Evolutionary conservation across 2,888 invertebrate genomes (phyloP), one percentile per base, ranked within the genome.

Genomic region (Pantelozetes paolii): DNA sequence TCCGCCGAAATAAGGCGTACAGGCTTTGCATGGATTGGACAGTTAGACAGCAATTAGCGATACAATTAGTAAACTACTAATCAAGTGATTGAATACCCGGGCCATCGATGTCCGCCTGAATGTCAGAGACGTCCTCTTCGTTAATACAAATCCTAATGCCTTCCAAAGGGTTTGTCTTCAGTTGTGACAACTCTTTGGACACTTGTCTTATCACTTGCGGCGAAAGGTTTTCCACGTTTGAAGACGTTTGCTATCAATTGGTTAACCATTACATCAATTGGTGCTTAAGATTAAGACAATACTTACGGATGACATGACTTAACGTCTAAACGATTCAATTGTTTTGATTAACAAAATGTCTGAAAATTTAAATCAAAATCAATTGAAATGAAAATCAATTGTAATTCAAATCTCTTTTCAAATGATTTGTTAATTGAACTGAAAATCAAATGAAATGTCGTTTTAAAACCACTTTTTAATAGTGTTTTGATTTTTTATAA

Each of bases 151-250:
- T 88, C 85, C 91, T 90, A 78, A 96, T 90, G 78, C 95, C 96
- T 85, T 96, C 93, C 73, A 93, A 92, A 78, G 95, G 92, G 80
- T 88, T 87, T 78, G 88, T 87, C 75, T 88, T 88, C 81, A 97
- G 85, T 79, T 90, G 90, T 80, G 89, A 89, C 86, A 96, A 87
- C 85, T 96, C 95, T 81, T 90, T 91, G 78, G 90, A 88, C 78
- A 96, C 90, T 80, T 90, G 88, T 77, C 92, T 85, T 75, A 94
- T 90, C 77, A 90, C 91, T 86, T 95, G 94, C 77, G 96, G 95
- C 77, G 94, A 92, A 80, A 95, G 86, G 85, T 96, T 96, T 86
- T 96, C 96, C 79, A 93, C 90, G 85, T 93, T 93, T 79, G 92
- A 92, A 42, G 76, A 64, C 77, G 76, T 40, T 64, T 64, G 64